Conservation (phyloP, 2,113 vertebrate species). For the Phaetusa simplex region DNA sequence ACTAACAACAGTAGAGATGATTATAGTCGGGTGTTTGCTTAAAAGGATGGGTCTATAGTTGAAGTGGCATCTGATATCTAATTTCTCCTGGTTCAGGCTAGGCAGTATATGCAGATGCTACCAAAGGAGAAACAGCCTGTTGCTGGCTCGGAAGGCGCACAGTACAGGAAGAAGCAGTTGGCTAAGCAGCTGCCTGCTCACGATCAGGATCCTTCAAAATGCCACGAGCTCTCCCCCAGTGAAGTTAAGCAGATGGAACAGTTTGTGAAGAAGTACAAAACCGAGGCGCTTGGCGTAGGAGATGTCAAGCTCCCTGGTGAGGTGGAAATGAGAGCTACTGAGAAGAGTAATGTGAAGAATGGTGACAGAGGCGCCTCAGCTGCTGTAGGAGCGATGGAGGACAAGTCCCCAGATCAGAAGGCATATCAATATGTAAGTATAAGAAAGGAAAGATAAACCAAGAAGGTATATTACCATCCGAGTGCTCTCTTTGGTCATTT, state of each 20-base stretch:
- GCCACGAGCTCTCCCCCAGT: constrained; percentile 89
- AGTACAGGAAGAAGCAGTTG: constrained; percentile 97
- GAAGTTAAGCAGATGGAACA: constrained; percentile 97
- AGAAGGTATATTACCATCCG: not conserved
- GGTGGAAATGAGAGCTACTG: constrained; percentile 61
- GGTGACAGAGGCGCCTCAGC: constrained; percentile 68
- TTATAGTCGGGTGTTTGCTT: not conserved
- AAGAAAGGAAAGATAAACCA: not conserved
- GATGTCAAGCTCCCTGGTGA: constrained; percentile 88
- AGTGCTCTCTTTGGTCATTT: not conserved
- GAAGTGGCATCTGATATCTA: constrained; percentile 39
- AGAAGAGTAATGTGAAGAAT: constrained; percentile 12
- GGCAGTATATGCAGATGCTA: constrained; percentile 94
- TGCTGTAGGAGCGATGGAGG: constrained; percentile 72
- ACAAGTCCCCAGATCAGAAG: constrained; percentile 44
- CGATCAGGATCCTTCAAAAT: constrained; percentile 93
- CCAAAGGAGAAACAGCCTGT: constrained; percentile 93
- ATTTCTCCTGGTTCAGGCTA: constrained; percentile 78
- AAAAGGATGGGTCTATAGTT: not conserved
- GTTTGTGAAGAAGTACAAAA: constrained; percentile 95
- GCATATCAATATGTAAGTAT: constrained; percentile 85
- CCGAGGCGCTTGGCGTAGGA: constrained; percentile 90
- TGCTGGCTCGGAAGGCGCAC: constrained; percentile 87
- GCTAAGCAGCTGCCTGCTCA: constrained; percentile 96
- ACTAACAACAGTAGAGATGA: not conserved